Evolutionary conservation across 2,888 invertebrate species (phyloP).

Genomic region (Desoria tigrina): DNA sequence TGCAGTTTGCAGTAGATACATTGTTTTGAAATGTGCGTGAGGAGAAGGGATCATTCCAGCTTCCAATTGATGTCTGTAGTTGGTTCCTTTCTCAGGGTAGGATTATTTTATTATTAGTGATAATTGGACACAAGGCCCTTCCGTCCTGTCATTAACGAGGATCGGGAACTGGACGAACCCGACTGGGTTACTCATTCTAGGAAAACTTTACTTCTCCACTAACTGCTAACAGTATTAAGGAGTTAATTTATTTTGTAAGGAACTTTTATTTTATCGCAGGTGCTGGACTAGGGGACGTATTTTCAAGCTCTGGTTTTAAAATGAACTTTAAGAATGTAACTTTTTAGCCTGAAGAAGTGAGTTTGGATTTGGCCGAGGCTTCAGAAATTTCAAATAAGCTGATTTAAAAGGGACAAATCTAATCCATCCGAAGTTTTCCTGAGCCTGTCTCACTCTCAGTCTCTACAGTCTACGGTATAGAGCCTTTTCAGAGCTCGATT

Average conservation of each 20-base stretch:
- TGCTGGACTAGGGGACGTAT: too few relatives aligned
- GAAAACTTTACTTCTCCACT: too few relatives aligned
- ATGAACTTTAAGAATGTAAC: too few relatives aligned
- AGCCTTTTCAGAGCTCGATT: constrained; percentile 5
- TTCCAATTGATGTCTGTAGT: neutral
- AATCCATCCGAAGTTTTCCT: constrained; percentile 15
- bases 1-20: neutral
- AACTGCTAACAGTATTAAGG: too few relatives aligned
- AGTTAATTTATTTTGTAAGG: too few relatives aligned
- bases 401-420: constrained; percentile 17
- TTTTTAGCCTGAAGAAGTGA: too few relatives aligned
- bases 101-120: constrained; percentile 13
- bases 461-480: too few relatives aligned
- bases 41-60: neutral
- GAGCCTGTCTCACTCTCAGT: too few relatives aligned
- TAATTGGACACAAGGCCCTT: constrained; percentile 19
- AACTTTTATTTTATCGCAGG: too few relatives aligned
- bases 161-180: neutral
- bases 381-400: neutral
- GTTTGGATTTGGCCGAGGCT: too few relatives aligned
- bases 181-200: constrained; percentile 6
- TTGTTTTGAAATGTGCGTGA: neutral
- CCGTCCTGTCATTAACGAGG: constrained; percentile 2
- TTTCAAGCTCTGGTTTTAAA: too few relatives aligned
- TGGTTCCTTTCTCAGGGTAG: neutral